A percentile compares a stretch with the other conserved stretches of the same genome.
phyloP scores from a whole-genome alignment of 2,113 vertebrate genomes.

The Corythornis madagascariensis region DNA sequence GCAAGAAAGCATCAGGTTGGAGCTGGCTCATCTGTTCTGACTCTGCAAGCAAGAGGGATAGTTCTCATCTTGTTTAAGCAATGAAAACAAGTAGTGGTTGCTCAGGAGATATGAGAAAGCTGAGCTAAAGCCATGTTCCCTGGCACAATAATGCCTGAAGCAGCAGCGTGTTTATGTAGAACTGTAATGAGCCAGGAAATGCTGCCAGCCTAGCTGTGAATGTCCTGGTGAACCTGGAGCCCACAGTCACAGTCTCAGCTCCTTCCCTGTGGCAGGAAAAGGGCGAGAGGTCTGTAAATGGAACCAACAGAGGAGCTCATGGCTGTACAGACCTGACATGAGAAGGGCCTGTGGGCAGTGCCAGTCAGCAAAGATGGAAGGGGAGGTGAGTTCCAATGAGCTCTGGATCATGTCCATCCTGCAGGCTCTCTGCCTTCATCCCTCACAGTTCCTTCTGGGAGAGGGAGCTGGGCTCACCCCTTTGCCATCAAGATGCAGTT shows the following conservation, averaged over 20 bases:
- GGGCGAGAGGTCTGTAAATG: background rate
- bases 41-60: background rate
- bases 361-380: background rate
- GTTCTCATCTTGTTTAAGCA: background rate
- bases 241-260: background rate
- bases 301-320: background rate
- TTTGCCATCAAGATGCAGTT: background rate
- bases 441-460: background rate
- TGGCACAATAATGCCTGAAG: background rate
- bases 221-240: background rate
- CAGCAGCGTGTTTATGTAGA: background rate
- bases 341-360: background rate
- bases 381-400: background rate
- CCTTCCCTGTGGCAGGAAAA: background rate
- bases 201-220: background rate
- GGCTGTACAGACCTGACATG: background rate
- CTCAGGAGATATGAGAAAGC: background rate
- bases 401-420: background rate
- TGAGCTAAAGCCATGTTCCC: background rate
- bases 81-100: background rate
- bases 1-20: fast-evolving
- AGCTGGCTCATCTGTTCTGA: background rate
- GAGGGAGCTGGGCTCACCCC: background rate
- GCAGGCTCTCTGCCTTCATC: background rate
- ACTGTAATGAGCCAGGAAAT: background rate